A percentile compares a stretch with the other conserved stretches of the same genome.
These are phyloP conservation scores for Ceriagrion tenellum DNA, from an alignment of 2,888 invertebrate species.

Conservation along the genomic window DNA sequence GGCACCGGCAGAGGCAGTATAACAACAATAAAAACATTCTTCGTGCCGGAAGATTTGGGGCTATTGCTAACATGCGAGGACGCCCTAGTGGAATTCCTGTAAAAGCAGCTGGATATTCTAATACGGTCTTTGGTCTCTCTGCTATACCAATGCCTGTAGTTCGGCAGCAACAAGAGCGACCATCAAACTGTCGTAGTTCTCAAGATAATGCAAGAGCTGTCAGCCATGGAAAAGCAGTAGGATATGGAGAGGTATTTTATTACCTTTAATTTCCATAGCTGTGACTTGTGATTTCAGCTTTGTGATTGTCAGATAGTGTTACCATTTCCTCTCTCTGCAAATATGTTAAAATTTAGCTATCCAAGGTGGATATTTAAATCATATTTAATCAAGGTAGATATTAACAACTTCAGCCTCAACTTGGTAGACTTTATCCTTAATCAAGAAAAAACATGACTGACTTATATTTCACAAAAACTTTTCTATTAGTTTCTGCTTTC, in stretches of 20 bases:
- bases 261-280: neutral
- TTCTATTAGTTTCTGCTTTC: too few species aligned
- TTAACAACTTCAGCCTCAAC: too few species aligned
- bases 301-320: neutral
- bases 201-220: constrained; percentile 44
- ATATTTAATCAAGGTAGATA: too few species aligned
- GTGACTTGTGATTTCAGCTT: neutral
- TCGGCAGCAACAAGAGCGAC: constrained; percentile 49
- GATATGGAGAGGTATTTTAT: constrained; percentile 30
- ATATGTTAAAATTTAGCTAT: too few species aligned
- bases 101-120: constrained; percentile 46
- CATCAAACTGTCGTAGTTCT: constrained; percentile 36
- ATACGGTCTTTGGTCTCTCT: constrained; percentile 20
- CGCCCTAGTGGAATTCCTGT: constrained; percentile 68
- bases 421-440: too few species aligned
- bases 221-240: neutral
- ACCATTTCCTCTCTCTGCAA: too few species aligned
- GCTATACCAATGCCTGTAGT: constrained; percentile 19
- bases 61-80: constrained; percentile 60
- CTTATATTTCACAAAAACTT: too few species aligned
- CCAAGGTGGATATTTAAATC: too few species aligned
- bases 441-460: too few species aligned
- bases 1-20: constrained; percentile 68
- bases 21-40: constrained; percentile 50
- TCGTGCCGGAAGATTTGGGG: constrained; percentile 58